These are phyloP conservation scores for Philereme vetulata DNA, from an alignment of 2,888 invertebrate genomes.

Conservation along the genomic window DNA sequence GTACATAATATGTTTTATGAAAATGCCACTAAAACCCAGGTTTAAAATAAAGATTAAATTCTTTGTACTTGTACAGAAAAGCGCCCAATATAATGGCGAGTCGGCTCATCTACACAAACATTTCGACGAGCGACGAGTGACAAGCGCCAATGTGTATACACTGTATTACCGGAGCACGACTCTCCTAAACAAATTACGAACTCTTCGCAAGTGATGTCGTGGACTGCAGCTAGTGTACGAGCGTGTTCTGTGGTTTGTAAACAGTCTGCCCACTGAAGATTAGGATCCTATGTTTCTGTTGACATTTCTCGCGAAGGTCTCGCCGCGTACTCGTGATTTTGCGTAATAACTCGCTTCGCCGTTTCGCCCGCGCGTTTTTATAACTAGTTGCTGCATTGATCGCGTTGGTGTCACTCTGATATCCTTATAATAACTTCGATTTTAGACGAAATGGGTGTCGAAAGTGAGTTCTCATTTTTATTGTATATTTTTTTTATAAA, in stretches of 20 bases:
- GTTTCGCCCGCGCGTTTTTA: slow-evolving; percentile 64
- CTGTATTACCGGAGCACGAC: too few relatives aligned
- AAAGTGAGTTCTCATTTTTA: slow-evolving; percentile 49
- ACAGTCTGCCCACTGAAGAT: slow-evolving; percentile 49
- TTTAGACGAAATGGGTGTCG: slow-evolving; percentile 46
- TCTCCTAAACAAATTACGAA: not conserved
- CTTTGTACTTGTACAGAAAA: too few relatives aligned
- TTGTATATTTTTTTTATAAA: too few relatives aligned
- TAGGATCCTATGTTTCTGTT: slow-evolving; percentile 66
- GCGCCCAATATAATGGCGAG: too few relatives aligned
- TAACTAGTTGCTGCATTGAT: slow-evolving; percentile 61
- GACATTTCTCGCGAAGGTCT: slow-evolving; percentile 80
- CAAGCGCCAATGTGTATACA: too few relatives aligned
- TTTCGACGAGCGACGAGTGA: too few relatives aligned
- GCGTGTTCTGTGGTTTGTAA: slow-evolving; percentile 34
- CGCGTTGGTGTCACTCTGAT: slow-evolving; percentile 56
- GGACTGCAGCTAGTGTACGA: slow-evolving; percentile 26
- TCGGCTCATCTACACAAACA: too few relatives aligned
- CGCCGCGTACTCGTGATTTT: slow-evolving; percentile 73
- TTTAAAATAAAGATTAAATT: too few relatives aligned
- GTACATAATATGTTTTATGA: too few relatives aligned
- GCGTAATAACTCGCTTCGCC: slow-evolving; percentile 75
- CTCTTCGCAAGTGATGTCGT: slow-evolving; percentile 6
- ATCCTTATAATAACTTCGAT: slow-evolving; percentile 4
- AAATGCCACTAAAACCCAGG: too few relatives aligned